Evolutionary conservation across 2,797 vertebrate species (phyloP).

Genomic region (Coendou prehensilis): DNA sequence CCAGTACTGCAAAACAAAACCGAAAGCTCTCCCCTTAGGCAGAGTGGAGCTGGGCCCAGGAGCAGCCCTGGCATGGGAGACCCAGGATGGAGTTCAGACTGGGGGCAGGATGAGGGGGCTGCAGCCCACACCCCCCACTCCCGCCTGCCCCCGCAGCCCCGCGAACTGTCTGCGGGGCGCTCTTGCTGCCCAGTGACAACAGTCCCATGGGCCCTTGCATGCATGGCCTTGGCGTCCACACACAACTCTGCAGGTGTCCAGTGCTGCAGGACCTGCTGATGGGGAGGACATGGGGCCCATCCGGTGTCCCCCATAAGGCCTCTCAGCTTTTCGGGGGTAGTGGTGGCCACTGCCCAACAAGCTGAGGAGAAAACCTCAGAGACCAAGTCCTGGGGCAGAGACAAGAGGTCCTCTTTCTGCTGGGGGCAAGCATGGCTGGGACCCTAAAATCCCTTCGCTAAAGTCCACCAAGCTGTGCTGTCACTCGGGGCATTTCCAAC

Average conservation of each 20-base stretch:
- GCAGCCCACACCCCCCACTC: no score
- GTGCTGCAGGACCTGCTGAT: neutral
- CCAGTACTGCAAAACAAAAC: neutral
- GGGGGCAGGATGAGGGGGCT: no score
- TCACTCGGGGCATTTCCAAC: no score
- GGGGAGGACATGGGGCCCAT: no score
- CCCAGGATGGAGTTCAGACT: neutral
- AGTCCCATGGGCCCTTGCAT: neutral
- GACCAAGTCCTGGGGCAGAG: neutral
- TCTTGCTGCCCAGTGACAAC: neutral
- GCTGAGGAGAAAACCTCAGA: neutral
- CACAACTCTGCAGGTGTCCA: neutral
- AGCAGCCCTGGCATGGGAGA: neutral
- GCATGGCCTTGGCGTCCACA: neutral
- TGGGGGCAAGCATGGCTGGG: neutral
- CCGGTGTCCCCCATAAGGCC: neutral
- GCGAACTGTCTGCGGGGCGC: neutral
- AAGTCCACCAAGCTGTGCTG: neutral
- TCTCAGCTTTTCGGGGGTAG: neutral
- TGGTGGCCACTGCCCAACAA: neutral
- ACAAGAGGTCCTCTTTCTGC: neutral
- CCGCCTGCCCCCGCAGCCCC: no score
- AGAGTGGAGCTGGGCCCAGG: neutral
- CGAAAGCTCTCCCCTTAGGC: neutral
- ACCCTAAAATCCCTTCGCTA: slow-evolving; percentile 62